These are phyloP conservation scores for Heliopora coerulea DNA, from an alignment of 92 coral and sea anemone species.

Conservation along the genomic window DNA sequence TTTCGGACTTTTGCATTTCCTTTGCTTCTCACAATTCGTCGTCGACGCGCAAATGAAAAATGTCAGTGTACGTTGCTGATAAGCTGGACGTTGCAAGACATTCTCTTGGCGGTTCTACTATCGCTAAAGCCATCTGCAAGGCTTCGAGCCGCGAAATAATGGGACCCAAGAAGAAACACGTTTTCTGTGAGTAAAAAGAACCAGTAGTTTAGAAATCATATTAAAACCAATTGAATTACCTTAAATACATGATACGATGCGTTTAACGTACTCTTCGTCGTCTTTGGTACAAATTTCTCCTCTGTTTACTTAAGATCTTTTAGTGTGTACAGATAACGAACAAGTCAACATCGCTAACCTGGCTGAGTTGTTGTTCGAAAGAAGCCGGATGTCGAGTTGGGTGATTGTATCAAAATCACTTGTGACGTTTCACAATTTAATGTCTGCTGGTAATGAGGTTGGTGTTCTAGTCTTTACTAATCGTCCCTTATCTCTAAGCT, in stretches of 20 bases:
- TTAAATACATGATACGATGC: background rate
- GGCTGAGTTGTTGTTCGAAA: slow-evolving; percentile 86
- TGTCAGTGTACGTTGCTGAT: slow-evolving; percentile 69
- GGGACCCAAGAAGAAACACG: slow-evolving; percentile 98
- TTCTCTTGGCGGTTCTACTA: slow-evolving; percentile 78
- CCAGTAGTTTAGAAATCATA: too few relatives aligned
- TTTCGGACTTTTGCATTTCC: too few relatives aligned
- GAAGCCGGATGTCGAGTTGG: slow-evolving; percentile 96
- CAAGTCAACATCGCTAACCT: slow-evolving; percentile 73
- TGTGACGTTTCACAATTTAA: slow-evolving; percentile 88
- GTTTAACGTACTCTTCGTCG: background rate
- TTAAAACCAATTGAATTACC: background rate
- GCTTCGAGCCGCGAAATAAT: slow-evolving; percentile 97
- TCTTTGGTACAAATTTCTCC: too few relatives aligned
- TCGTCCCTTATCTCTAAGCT: too few relatives aligned
- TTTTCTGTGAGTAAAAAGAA: slow-evolving; percentile 94
- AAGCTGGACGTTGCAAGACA: slow-evolving; percentile 93
- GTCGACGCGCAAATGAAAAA: too few relatives aligned
- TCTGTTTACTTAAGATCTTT: too few relatives aligned
- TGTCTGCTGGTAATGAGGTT: slow-evolving; percentile 94
- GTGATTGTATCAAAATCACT: slow-evolving; percentile 94
- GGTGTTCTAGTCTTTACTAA: too few relatives aligned
- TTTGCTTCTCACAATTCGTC: too few relatives aligned
- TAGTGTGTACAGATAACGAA: slow-evolving; percentile 79
- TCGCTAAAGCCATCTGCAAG: slow-evolving; percentile 90